phyloP scores from a whole-genome alignment of 2,888 invertebrate genomes.

The Andrena hattorfiana region DNA sequence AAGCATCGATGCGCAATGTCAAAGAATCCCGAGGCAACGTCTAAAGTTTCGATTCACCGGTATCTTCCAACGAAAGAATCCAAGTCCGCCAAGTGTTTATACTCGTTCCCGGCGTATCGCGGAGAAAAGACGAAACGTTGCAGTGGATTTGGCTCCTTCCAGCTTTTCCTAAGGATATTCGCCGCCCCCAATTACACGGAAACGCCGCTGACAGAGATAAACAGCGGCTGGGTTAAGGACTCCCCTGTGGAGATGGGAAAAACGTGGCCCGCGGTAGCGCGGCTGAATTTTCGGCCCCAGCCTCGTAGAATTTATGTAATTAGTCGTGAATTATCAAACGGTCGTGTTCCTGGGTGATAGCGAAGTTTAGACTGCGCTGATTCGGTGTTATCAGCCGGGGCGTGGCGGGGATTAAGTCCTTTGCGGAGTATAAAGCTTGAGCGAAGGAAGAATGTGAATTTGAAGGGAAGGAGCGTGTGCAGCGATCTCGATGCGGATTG shows the following conservation, averaged over 20 bases:
- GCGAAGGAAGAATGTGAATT: neutral
- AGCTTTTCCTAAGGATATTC: constrained; percentile 22
- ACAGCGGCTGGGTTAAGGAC: constrained; percentile 56
- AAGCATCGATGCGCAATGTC: neutral
- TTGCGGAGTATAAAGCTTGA: neutral
- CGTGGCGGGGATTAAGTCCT: neutral
- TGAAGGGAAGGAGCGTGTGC: too few species aligned
- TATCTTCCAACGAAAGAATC: neutral
- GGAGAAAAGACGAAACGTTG: constrained; percentile 43
- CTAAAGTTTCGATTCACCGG: neutral
- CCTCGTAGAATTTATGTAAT: constrained; percentile 17
- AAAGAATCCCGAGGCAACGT: neutral
- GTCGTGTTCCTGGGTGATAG: neutral
- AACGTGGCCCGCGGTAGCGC: constrained; percentile 30
- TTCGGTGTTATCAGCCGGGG: constrained; percentile 18
- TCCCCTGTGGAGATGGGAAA: constrained; percentile 10
- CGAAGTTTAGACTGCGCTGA: constrained; percentile 22
- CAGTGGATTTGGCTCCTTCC: constrained; percentile 2
- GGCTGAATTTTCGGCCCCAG: constrained; percentile 27
- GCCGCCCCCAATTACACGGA: constrained; percentile 48
- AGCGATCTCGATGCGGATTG: too few species aligned
- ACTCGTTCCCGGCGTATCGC: neutral
- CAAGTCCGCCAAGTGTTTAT: too few species aligned
- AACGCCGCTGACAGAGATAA: constrained; percentile 50
- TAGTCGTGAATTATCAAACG: constrained; percentile 35